Evolutionary conservation across 2,797 vertebrate species (phyloP).

Genomic region (Graptemys geographica): DNA sequence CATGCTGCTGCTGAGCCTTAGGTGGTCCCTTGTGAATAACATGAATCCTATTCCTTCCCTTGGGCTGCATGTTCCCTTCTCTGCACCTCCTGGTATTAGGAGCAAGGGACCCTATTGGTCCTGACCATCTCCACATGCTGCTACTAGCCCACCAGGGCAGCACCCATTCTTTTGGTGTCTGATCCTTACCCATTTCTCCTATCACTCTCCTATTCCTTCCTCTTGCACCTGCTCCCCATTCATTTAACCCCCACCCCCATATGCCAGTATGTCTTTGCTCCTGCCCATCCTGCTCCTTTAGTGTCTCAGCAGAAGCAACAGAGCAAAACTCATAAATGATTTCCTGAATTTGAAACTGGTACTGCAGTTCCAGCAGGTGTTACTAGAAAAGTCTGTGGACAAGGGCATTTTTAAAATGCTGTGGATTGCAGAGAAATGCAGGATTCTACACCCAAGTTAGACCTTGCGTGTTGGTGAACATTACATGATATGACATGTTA

Average conservation of each 20-base stretch:
- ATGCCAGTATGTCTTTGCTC: not conserved
- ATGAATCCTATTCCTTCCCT: not conserved
- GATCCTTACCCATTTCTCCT: not conserved
- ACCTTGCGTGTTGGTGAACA: not conserved
- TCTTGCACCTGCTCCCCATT: not conserved
- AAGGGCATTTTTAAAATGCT: not conserved
- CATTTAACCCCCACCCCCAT: not conserved
- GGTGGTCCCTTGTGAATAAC: not conserved
- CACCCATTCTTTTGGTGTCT: not conserved
- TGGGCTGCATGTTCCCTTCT: not conserved
- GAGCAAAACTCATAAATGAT: not conserved
- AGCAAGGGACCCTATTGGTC: not conserved
- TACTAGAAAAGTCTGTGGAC: not conserved
- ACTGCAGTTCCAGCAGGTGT: not conserved
- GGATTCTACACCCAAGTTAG: not conserved
- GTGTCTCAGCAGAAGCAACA: not conserved
- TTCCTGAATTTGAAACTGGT: not conserved
- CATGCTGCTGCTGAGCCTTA: not conserved
- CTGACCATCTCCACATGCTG: not conserved
- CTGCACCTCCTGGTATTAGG: not conserved
- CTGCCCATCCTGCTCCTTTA: not conserved
- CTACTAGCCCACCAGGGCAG: not conserved
- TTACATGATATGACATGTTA: not conserved
- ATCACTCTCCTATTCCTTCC: not conserved
- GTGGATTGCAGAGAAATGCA: not conserved